phyloP scores from a whole-genome alignment of 2,888 invertebrate species.

The Xylota sylvarum region DNA sequence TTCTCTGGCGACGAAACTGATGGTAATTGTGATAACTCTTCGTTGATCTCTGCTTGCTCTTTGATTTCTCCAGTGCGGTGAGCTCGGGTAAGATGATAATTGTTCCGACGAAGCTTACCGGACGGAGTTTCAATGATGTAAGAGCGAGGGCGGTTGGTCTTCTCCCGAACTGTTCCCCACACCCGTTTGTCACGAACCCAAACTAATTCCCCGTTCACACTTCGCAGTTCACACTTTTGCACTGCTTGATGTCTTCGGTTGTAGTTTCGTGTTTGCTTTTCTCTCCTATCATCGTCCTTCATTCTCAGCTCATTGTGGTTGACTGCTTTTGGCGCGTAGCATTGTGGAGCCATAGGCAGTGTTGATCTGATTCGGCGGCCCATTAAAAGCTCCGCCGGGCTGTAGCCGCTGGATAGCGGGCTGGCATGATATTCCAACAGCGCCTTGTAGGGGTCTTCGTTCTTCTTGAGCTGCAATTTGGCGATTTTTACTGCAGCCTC shows the following conservation, averaged over 20 bases:
- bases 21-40: not conserved
- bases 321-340: not conserved
- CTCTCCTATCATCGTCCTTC: conserved; percentile 7
- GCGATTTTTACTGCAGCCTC: conserved; percentile 17
- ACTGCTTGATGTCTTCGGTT: not conserved
- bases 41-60: not conserved
- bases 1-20: not conserved
- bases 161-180: conserved; percentile 15
- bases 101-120: conserved; percentile 11
- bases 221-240: not conserved
- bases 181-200: conserved; percentile 20
- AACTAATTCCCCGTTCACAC: conserved; percentile 29
- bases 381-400: conserved; percentile 54
- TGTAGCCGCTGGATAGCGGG: conserved; percentile 49
- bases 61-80: not conserved
- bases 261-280: conserved; percentile 6
- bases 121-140: conserved; percentile 22
- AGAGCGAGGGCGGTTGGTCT: conserved; percentile 15
- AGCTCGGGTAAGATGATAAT: conserved; percentile 22
- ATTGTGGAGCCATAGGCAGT: conserved; percentile 16
- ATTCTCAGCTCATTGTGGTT: not conserved
- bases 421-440: conserved; percentile 14
- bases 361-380: conserved; percentile 35
- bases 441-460: conserved; percentile 9
- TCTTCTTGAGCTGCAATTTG: conserved; percentile 26